Evolutionary conservation across 2,888 invertebrate species (phyloP), one percentile per base, ranked within the genome.

Genomic region (Hemithea aestivaria): DNA sequence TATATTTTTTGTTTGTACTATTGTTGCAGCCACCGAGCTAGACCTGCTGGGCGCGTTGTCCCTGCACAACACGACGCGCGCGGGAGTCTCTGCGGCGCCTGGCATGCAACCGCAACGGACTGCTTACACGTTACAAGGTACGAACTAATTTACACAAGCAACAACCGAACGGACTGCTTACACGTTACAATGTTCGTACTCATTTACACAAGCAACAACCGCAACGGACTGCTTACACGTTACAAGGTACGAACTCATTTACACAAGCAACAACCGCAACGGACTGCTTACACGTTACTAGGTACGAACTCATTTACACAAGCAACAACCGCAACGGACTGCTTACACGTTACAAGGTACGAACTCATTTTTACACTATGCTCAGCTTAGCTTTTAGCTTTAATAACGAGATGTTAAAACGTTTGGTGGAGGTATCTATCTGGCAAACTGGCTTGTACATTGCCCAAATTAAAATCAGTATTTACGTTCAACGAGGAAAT

Each of bases 21-120:
- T 71, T 73, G 69, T 90, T 89, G 12, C 89, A 91, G 91, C 89
- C 87, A 90, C 89, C 78, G 88, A 89, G 83, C 91, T 94, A 88
- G 94, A 94, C 84, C 89, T 94, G 77, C 89, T 94, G 84, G 92
- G 91, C 82, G 92, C 92, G 72, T 88, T 94, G 83, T 92, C 93
- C 82, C 88, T 93, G 77, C 91, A 92, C 88, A 94, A 93, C 88
- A 91, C 90, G 73, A 90, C 91, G 67, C 91, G 90, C 69, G 89
- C 88, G 73, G 94, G 93, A 66, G 92, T 93, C 66, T 89, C 89
- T 60, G 84, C 89, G 68, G 88, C 90, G 68, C 88, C 87, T 54
- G 92, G 92, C 63, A 90, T 92, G 79, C 91, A 91, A 74, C 90
- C 91, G 67, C 89, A 92, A 71, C 90, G 90, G 65, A 91, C 91